Percentiles rank a stretch among this genome's conserved stretches.
phyloP scores from a whole-genome alignment of 2,797 vertebrate species.

The Takifugu rubripes region DNA sequence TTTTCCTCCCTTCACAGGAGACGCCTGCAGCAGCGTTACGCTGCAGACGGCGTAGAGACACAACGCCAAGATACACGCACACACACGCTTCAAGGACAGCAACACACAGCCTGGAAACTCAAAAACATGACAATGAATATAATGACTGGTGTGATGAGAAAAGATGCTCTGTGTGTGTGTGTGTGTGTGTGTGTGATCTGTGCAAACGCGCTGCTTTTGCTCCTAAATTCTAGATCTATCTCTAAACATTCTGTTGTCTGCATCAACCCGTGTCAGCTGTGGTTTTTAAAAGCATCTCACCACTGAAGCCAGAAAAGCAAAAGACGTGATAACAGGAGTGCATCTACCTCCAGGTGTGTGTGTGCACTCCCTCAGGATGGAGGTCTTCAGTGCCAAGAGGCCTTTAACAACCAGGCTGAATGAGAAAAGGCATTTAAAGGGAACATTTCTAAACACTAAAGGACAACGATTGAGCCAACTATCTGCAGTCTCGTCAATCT shows the following conservation, averaged over 20 bases:
- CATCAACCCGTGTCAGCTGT: slow-evolving; percentile 20
- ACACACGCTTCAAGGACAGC: slow-evolving; percentile 29
- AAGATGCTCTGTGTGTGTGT: slow-evolving; percentile 25
- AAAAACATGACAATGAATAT: slow-evolving; percentile 46
- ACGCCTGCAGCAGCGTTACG: background rate
- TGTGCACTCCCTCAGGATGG: background rate
- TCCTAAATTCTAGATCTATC: slow-evolving; percentile 14
- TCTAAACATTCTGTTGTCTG: slow-evolving; percentile 61
- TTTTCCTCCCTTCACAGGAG: background rate
- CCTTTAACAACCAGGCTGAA: slow-evolving; percentile 23
- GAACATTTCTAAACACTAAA: slow-evolving; percentile 22
- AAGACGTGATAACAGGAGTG: no score
- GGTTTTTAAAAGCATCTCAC: slow-evolving; percentile 35
- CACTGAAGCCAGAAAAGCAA: slow-evolving; percentile 16
- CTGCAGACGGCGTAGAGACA: background rate
- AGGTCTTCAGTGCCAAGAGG: slow-evolving; percentile 21
- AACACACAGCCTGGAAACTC: slow-evolving; percentile 25
- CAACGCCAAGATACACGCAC: slow-evolving; percentile 2
- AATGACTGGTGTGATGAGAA: slow-evolving; percentile 32
- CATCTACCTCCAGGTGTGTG: no score
- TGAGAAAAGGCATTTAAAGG: slow-evolving; percentile 51
- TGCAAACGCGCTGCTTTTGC: slow-evolving; percentile 52
- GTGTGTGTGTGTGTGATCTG: slow-evolving; percentile 41
- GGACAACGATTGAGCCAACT: slow-evolving; percentile 20
- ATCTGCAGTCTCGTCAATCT: slow-evolving; percentile 49